Conservation (phyloP, 2,797 vertebrate species). For the Gambusia yucatana region DNA sequence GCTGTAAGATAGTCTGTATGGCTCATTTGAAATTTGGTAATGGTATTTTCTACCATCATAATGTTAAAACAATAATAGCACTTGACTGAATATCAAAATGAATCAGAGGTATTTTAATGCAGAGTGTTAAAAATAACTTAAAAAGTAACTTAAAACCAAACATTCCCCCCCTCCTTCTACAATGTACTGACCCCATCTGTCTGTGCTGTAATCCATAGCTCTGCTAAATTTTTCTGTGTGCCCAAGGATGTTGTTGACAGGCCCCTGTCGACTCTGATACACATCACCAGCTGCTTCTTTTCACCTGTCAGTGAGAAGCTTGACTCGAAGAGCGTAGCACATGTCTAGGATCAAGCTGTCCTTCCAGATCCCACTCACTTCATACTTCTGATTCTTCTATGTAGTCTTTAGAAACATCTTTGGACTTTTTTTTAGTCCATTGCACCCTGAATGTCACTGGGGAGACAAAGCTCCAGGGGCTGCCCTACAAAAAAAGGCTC, state of each 20-base stretch:
- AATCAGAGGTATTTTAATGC: no score
- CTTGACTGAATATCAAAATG: no score
- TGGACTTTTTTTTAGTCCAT: conserved; percentile 3
- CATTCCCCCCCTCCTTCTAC: not conserved
- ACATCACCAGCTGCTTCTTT: conserved; percentile 24
- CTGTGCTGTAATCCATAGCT: conserved; percentile 2
- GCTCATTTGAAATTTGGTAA: no score
- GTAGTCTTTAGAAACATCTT: not conserved
- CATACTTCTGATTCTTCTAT: conserved; percentile 1
- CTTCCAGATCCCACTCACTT: conserved; percentile 14
- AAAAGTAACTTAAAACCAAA: not conserved
- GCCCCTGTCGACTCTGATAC: conserved; percentile 29
- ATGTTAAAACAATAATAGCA: no score
- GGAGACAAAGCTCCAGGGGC: not conserved
- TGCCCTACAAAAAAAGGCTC: not conserved
- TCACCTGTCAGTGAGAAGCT: conserved; percentile 32
- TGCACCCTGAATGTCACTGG: not conserved
- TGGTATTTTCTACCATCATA: no score
- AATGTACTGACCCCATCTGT: not conserved
- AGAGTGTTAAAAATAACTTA: not conserved
- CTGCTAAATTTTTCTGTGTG: conserved; percentile 14
- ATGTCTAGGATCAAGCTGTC: conserved; percentile 23
- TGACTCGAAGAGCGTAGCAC: conserved; percentile 12
- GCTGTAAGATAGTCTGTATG: no score
- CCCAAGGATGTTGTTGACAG: conserved; percentile 22